These are phyloP conservation scores for Acipenser oxyrinchus DNA, from an alignment of 2,797 vertebrate genomes.

Conservation along the genomic window DNA sequence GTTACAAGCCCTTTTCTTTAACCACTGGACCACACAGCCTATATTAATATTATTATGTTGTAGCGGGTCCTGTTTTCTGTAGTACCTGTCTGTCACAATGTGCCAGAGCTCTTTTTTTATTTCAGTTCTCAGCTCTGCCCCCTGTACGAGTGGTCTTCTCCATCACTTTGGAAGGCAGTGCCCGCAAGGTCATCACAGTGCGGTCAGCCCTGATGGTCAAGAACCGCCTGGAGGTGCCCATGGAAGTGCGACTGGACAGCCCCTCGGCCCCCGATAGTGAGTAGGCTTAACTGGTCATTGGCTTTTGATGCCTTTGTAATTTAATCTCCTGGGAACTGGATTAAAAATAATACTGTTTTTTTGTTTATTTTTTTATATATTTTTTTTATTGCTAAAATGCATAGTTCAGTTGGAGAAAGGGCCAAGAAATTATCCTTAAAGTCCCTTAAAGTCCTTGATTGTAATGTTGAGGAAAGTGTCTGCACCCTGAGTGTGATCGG, in stretches of 20 bases:
- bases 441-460: too few species aligned
- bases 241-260: constrained; percentile 90
- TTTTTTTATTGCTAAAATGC: too few species aligned
- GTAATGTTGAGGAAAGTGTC: too few species aligned
- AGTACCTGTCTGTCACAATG: not conserved
- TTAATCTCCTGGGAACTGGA: too few species aligned
- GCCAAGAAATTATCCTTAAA: not conserved
- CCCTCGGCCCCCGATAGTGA: constrained; percentile 93
- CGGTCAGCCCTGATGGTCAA: constrained; percentile 88
- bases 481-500: too few species aligned
- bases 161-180: constrained; percentile 91
- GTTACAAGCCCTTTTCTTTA: too few species aligned
- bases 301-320: too few species aligned
- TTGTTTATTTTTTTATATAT: too few species aligned
- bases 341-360: too few species aligned
- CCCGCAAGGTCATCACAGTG: constrained; percentile 90
- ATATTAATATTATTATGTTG: too few species aligned
- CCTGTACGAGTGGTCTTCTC: constrained; percentile 93
- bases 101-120: not conserved
- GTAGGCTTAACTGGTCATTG: constrained; percentile 27
- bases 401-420: too few species aligned
- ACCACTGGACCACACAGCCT: too few species aligned
- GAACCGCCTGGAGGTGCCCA: constrained; percentile 82
- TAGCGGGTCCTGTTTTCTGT: not conserved
- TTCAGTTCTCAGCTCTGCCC: constrained; percentile 89